Evolutionary conservation across 2,888 invertebrate genomes (phyloP).

Genomic region (Hololepta plana): DNA sequence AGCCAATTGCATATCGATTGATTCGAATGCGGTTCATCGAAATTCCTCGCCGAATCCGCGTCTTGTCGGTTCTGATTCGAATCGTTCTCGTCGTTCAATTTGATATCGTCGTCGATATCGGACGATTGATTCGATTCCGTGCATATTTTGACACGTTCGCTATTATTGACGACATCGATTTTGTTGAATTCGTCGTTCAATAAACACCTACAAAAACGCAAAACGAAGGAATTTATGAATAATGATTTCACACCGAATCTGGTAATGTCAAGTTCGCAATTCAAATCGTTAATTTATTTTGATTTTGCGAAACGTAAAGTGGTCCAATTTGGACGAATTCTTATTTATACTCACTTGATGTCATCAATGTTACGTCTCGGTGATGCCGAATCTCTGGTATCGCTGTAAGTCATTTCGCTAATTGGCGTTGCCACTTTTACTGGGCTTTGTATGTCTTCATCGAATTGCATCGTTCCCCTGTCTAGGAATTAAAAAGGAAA

Average conservation of each 20-base stretch:
- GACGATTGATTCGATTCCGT: constrained; percentile 21
- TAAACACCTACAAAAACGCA: background rate
- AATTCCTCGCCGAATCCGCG: constrained; percentile 15
- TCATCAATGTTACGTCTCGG: constrained; percentile 8
- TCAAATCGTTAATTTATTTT: background rate
- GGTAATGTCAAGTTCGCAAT: background rate
- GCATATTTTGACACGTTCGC: constrained; percentile 17
- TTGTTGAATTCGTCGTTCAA: constrained; percentile 1
- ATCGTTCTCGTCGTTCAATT: constrained; percentile 33
- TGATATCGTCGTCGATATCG: constrained; percentile 13
- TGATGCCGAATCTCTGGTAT: constrained; percentile 14
- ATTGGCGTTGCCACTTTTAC: constrained; percentile 8
- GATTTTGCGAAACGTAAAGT: background rate
- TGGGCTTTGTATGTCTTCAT: constrained; percentile 12
- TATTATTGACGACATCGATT: constrained; percentile 1
- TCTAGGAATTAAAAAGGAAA: constrained; percentile 8
- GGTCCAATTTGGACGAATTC: background rate
- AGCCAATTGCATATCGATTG: constrained; percentile 59
- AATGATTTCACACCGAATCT: background rate
- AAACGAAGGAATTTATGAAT: background rate
- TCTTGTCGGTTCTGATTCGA: constrained; percentile 46
- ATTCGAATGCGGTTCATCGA: constrained; percentile 31
- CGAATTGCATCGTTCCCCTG: constrained; percentile 16
- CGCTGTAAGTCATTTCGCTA: constrained; percentile 18
- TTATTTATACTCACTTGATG: constrained; percentile 8